phyloP scores from a whole-genome alignment of 1,140 invertebrate genomes.

The Meloidogyne exigua region DNA sequence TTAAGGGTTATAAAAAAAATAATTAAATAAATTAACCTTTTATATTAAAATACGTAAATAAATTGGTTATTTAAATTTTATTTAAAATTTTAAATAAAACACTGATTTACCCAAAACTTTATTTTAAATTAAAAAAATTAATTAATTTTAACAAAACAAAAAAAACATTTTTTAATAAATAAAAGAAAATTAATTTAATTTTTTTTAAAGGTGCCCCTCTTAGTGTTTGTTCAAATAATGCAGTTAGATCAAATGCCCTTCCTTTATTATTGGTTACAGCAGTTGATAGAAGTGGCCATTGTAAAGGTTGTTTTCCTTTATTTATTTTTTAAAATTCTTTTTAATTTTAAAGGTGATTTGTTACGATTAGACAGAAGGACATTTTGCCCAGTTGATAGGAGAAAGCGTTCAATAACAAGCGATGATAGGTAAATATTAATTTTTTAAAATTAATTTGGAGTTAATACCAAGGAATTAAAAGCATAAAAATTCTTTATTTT shows the following conservation, averaged over 20 bases:
- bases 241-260: slow-evolving; percentile 16
- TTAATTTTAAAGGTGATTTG: slow-evolving; percentile 27
- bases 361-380: slow-evolving; percentile 33
- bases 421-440: slow-evolving; percentile 23
- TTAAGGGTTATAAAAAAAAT: too few species aligned
- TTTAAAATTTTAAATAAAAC: too few species aligned
- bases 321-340: neutral
- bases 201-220: slow-evolving; percentile 7
- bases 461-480: too few species aligned
- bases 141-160: neutral
- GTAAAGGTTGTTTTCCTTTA: slow-evolving; percentile 35
- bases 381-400: slow-evolving; percentile 26
- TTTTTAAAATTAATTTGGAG: neutral
- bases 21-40: too few species aligned
- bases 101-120: too few species aligned
- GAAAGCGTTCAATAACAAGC: slow-evolving; percentile 2
- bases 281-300: slow-evolving; percentile 34
- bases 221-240: slow-evolving; percentile 24
- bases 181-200: too few species aligned
- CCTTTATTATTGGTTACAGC: slow-evolving; percentile 25
- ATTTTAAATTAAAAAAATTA: too few species aligned
- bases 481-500: neutral
- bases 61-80: too few species aligned
- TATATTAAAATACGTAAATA: too few species aligned
- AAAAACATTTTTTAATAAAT: too few species aligned